Conservation (phyloP, 2,113 vertebrate species). For the Phoxinus phoxinus region DNA sequence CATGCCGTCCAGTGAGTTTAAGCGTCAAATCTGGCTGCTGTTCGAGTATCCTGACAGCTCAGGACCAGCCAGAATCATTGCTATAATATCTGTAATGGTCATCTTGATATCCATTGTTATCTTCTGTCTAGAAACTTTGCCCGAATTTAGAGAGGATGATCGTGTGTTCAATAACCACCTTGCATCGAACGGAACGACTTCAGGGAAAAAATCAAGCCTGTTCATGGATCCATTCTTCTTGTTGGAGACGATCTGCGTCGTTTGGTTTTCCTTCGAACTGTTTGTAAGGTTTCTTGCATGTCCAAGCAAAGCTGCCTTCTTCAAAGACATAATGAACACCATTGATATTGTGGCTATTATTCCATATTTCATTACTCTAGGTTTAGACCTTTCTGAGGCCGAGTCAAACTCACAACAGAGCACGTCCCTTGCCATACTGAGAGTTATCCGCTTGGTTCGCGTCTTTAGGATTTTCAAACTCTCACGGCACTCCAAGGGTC, state of each 20-base stretch:
- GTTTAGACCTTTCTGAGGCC: conserved; percentile 84
- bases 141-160: conserved; percentile 83
- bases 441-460: conserved; percentile 90
- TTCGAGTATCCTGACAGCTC: conserved; percentile 92
- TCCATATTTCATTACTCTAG: conserved; percentile 91
- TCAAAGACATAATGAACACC: conserved; percentile 91
- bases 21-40: conserved; percentile 88
- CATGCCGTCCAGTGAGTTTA: conserved; percentile 82
- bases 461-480: conserved; percentile 97
- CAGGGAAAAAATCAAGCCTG: conserved; percentile 56
- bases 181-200: conserved; percentile 66
- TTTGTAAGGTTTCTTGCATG: conserved; percentile 88
- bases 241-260: conserved; percentile 90
- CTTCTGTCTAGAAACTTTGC: conserved; percentile 90
- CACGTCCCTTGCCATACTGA: conserved; percentile 89
- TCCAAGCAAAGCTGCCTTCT: conserved; percentile 89
- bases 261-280: conserved; percentile 95
- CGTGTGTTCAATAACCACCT: conserved; percentile 58
- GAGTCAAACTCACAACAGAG: conserved; percentile 88
- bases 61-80: conserved; percentile 82
- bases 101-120: conserved; percentile 90
- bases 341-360: conserved; percentile 91
- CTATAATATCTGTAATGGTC: conserved; percentile 88
- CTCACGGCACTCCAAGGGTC: conserved; percentile 92
- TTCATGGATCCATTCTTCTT: conserved; percentile 93